Evolutionary conservation across 2,113 vertebrate genomes (phyloP), one percentile per base, ranked within the genome.

Genomic region (Austrofundulus limnaeus): DNA sequence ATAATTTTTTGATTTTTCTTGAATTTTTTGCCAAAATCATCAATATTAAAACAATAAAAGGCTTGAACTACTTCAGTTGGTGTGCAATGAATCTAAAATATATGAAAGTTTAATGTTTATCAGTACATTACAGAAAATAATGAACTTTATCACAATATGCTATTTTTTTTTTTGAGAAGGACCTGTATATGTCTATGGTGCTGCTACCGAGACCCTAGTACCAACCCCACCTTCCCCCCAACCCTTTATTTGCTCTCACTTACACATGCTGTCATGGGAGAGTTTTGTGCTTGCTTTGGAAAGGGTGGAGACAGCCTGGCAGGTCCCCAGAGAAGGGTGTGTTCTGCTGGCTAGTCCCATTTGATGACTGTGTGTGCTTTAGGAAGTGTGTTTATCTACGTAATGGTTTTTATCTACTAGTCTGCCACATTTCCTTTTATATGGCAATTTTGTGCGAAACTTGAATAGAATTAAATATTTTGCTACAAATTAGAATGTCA

Each of bases 321-420:
- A 63, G 66, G 78, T 90, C 89, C 87, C 82, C 59, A 24, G 80
- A 80, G 86, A 82, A 87, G 80, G 85, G 86, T 34, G 89, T 80
- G 80, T 78, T 66, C 81, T 70, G 53, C 71, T 78, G 75, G 57
- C 68, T 48, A 8, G 57, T 48, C 52, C 78, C 10, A 41, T 73
- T 38, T 75, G 69, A 71, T 68, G 59, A 24, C 55, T 65, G 50
- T 10, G 8, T 65, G 38, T 39, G 14, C 21, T 31, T 70, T 39
- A 58, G 78, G 39, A 70, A 70, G 70, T 65, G 55, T 64, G 72
- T 78, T 62, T 73, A 17, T 65, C 60, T 46, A 16, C 1, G 37
- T 42, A 51, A 25, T 61, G n/a, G 45, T 70, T 52, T 79, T 69
- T 49, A 19, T 68, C 50, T 53, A 56, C 19, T n/a, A 39, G 34